phyloP scores from a whole-genome alignment of 2,888 invertebrate genomes.

The Apamea monoglypha region DNA sequence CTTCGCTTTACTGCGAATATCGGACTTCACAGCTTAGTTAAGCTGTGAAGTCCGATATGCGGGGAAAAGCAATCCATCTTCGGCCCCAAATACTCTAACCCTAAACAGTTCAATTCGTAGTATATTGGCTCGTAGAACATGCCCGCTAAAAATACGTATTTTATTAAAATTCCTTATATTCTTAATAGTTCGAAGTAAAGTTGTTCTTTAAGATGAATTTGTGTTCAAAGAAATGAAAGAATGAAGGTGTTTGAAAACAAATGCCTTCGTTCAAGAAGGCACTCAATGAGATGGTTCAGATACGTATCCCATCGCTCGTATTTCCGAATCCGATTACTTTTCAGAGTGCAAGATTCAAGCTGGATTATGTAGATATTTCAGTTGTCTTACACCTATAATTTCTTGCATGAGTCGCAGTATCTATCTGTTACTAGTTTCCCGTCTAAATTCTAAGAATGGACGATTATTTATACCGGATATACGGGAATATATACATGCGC shows the following conservation, averaged over 20 bases:
- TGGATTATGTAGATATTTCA: slow-evolving; percentile 10
- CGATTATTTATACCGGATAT: neutral
- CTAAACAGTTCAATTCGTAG: neutral
- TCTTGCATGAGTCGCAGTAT: neutral
- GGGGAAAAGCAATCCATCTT: neutral
- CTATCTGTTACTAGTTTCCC: neutral
- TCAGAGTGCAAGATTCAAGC: neutral
- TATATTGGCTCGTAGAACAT: neutral
- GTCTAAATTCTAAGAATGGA: neutral
- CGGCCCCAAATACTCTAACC: neutral
- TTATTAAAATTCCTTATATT: neutral
- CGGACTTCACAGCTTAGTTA: no score
- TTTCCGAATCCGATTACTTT: neutral
- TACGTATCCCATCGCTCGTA: slow-evolving; percentile 12
- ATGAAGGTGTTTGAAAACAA: neutral
- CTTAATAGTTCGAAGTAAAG: neutral
- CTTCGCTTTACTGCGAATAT: no score
- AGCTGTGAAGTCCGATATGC: neutral
- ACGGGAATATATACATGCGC: neutral
- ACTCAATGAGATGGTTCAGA: slow-evolving; percentile 8
- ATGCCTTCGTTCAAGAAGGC: neutral
- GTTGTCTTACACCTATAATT: neutral
- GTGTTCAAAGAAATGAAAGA: neutral
- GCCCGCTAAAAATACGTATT: neutral
- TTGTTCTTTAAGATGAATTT: neutral